phyloP scores from a whole-genome alignment of 2,888 invertebrate genomes.

The Hirtodrosophila duncani region DNA sequence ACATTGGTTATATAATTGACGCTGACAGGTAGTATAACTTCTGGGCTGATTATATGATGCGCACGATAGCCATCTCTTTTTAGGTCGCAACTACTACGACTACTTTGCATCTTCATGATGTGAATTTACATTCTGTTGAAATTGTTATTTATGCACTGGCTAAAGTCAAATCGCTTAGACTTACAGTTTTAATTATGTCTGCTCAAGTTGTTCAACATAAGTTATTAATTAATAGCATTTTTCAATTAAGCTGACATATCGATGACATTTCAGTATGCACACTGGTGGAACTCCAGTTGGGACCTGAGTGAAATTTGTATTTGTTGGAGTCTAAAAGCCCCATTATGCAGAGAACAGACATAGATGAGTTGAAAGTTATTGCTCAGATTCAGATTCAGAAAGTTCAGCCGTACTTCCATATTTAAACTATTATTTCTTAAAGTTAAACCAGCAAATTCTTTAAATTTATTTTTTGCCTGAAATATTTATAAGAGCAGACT shows the following conservation, averaged over 20 bases:
- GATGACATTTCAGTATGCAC: slow-evolving; percentile 54
- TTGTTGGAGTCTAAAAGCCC: no score
- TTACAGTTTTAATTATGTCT: slow-evolving; percentile 41
- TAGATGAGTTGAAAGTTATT: no score
- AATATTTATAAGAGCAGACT: no score
- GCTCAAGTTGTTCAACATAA: slow-evolving; percentile 35
- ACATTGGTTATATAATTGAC: slow-evolving; percentile 60
- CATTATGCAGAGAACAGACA: no score
- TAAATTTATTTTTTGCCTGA: no score
- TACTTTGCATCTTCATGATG: background rate
- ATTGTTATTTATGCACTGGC: slow-evolving; percentile 50
- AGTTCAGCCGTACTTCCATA: no score
- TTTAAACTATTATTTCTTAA: no score
- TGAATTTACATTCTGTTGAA: slow-evolving; percentile 23
- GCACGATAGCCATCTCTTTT: slow-evolving; percentile 5
- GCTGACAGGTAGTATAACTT: slow-evolving; percentile 54
- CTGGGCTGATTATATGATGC: slow-evolving; percentile 29
- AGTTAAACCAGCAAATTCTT: no score
- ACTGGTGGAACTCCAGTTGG: no score
- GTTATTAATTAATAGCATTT: slow-evolving; percentile 58
- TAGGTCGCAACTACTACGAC: background rate
- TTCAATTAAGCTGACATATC: slow-evolving; percentile 65
- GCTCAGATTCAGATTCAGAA: no score
- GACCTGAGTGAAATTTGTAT: no score
- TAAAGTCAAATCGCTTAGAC: slow-evolving; percentile 31